Evolutionary conservation across 1,140 invertebrate genomes (phyloP), one percentile per base, ranked within the genome.

Genomic region (Drosophila mayri): DNA sequence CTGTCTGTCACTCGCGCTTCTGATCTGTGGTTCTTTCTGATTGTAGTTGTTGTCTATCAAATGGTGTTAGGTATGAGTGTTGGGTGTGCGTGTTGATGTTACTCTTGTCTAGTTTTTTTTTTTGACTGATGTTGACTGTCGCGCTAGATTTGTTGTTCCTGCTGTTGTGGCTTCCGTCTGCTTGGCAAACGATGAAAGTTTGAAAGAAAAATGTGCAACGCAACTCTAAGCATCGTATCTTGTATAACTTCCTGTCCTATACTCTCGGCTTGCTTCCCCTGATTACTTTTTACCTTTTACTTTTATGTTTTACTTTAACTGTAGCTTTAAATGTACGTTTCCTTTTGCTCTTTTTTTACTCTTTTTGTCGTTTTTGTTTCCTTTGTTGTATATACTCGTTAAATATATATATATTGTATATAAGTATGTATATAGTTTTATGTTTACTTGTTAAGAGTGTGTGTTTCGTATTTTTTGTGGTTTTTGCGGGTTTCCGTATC

Each of bases 131-230:
- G 65, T 64, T 73, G 57, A 30, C 40, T 76, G 73, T 75, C 72
- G 52, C 50, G 50, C 18, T 79, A 70, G 43, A 59, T 44, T 35
- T 64, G 60, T 49, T 76, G 50, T 75, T 75, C 38, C 25, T 68
- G 35, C 30, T 64, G 52, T 80, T 64, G 50, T 61, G 63, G 57
- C 79, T 72, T 63, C 67, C 84, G 85, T 90, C 85, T 90, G 85
- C 85, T 90, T 90, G 85, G 85, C 85, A 90, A 90, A 90, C 85
- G 85, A 90, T 90, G 86, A 90, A 90, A 71, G 83, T 80, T 78
- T 64, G 37, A 64, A 85, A 90, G 50, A 54, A 77, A 87, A 87
- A 85, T 90, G 85, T 90, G 85, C 85, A 90, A 90, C 81, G 85
- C 85, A 90, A 90, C 86, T 88, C 77, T 85, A 90, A 90, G 85